Percentiles rank a stretch among this genome's conserved stretches.
These are phyloP conservation scores for Bubo scandiacus DNA, from an alignment of 2,113 vertebrate species.

Conservation along the genomic window DNA sequence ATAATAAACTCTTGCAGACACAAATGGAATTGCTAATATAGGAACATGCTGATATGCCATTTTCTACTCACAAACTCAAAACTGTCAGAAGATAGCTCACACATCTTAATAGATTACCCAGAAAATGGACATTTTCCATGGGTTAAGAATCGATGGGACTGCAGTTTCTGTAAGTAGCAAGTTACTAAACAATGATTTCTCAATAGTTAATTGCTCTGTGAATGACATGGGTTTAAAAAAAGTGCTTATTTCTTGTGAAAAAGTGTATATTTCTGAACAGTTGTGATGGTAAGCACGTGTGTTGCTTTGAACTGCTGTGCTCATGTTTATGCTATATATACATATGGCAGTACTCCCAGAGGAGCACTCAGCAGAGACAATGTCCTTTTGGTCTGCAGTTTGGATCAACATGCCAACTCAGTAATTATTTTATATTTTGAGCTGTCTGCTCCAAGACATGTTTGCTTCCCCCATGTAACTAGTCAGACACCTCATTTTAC, in stretches of 20 bases:
- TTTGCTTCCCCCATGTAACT: not conserved
- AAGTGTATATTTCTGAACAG: not conserved
- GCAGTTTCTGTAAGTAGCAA: not conserved
- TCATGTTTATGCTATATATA: not conserved
- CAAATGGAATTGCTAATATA: not conserved
- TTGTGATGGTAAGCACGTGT: not conserved
- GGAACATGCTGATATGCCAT: fast-evolving
- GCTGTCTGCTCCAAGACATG: not conserved
- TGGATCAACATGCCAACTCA: not conserved
- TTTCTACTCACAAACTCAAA: not conserved
- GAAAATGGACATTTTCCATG: not conserved
- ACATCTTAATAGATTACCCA: not conserved
- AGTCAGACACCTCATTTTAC: not conserved
- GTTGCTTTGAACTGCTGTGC: not conserved
- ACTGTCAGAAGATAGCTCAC: not conserved
- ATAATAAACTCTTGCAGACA: not conserved
- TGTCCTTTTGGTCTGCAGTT: not conserved
- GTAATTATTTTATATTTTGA: not conserved
- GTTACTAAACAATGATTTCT: not conserved
- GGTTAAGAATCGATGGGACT: not conserved
- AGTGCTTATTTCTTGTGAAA: not conserved
- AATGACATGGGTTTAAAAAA: not conserved
- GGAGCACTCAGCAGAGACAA: not conserved
- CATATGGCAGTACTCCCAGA: fast-evolving
- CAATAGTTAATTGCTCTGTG: not conserved